Evolutionary conservation across 2,888 invertebrate genomes (phyloP), one percentile per base, ranked within the genome.

Genomic region (Acronicta alni): DNA sequence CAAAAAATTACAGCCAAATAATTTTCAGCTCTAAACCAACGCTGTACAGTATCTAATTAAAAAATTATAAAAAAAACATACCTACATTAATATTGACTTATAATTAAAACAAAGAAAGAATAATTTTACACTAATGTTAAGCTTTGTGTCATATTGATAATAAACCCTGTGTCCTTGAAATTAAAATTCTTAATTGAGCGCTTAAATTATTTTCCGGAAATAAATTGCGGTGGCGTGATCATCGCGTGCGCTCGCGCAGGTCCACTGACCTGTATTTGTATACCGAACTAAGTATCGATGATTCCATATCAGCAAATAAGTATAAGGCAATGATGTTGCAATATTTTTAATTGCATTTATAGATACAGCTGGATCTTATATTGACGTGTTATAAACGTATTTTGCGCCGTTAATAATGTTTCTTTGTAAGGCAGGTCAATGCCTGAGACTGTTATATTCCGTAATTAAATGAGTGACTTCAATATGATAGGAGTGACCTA

Each of bases 221-320:
- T 86, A 86, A 76, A 75, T 47, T 30, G 74, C 65, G 72, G 90
- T 93, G 91, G 92, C 91, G 90, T 92, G 93, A 93, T 90, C 77
- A 77, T 82, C 84, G 86, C 86, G 85, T 85, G 79, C 83, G 83
- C 78, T 71, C 77, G 83, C 88, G 86, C 86, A 84, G 85, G 84
- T 88, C 88, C 84, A 87, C 85, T 91, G 90, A 90, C 90, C 89
- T 81, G 86, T 78, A 87, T 88, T 84, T 69, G 67, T 72, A 64
- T 62, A 70, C 49, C 39, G 52, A 35, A 35, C 35, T n/a, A 35
- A 4, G 35, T 35, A 35, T 80, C 64, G 73, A 71, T 62, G n/a
- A 51, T 67, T 53, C 49, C 37, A 58, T 54, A 47, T 51, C 35
- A 26, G 38, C n/a, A 53, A 53, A n/a, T n/a, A n/a, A n/a, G n/a